Evolutionary conservation across 2,797 vertebrate species (phyloP).

Genomic region (Enteromius viviparus): DNA sequence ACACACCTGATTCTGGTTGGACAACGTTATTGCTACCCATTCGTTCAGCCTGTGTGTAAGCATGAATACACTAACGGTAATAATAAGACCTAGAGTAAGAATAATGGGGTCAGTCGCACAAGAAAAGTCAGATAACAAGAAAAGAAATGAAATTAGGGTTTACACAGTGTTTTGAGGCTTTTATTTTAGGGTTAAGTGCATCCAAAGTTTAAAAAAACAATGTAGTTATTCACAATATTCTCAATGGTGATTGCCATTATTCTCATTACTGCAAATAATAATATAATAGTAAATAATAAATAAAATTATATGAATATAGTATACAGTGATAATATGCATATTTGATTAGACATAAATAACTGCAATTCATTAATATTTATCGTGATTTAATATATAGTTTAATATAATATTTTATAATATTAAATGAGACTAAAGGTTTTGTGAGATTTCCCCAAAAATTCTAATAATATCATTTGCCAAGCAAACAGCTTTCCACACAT

Average conservation of each 20-base stretch:
- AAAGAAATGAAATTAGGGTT: background rate
- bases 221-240: background rate
- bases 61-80: background rate
- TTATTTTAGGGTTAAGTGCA: background rate
- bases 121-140: background rate
- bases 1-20: conserved; percentile 38
- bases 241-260: background rate
- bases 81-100: background rate
- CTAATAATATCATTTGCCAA: conserved; percentile 4
- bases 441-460: background rate
- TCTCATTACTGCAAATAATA: background rate
- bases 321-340: background rate
- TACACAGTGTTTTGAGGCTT: background rate
- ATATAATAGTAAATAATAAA: background rate
- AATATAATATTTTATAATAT: too few species aligned
- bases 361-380: background rate
- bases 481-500: background rate
- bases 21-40: conserved; percentile 2
- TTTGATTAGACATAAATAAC: background rate
- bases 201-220: background rate
- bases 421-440: conserved; percentile 42
- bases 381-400: too few species aligned
- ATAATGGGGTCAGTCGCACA: background rate
- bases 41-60: background rate
- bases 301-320: background rate